A percentile compares a stretch with the other conserved stretches of the same genome.
Evolutionary conservation across 2,888 invertebrate species (phyloP).

Genomic region (Zaprionus obscuricornis): DNA sequence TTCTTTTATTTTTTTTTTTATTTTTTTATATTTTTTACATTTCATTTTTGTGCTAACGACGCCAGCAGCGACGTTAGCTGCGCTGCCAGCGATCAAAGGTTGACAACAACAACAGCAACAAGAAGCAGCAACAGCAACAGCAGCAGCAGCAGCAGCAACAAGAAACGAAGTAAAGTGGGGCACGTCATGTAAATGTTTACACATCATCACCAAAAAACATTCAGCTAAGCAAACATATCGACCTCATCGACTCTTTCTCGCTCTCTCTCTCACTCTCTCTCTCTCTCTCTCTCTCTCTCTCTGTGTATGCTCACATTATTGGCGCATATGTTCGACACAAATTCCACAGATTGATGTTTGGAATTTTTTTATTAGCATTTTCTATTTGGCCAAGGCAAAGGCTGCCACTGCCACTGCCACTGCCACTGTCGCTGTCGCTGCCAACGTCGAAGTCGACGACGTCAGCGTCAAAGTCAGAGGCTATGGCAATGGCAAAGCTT

Average conservation of each 20-base stretch:
- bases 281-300: background rate
- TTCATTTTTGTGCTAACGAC: conserved; percentile 15
- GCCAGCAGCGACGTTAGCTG: conserved; percentile 5
- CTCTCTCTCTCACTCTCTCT: background rate
- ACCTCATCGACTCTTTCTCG: conserved; percentile 60
- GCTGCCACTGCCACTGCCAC: conserved; percentile 1
- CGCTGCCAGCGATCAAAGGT: too few relatives aligned
- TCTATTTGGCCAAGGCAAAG: conserved; percentile 56
- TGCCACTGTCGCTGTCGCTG: background rate
- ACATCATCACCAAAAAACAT: conserved; percentile 79
- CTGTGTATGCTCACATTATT: conserved; percentile 56
- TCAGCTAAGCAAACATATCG: conserved; percentile 80
- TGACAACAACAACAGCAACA: background rate
- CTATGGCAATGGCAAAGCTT: too few relatives aligned
- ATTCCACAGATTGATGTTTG: conserved; percentile 79
- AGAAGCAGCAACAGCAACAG: conserved; percentile 10
- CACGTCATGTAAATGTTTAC: conserved; percentile 79
- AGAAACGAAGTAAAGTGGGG: conserved; percentile 79
- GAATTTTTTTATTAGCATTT: conserved; percentile 80
- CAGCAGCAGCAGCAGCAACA: conserved; percentile 40
- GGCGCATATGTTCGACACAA: conserved; percentile 77
- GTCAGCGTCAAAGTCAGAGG: too few relatives aligned
- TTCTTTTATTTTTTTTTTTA: conserved; percentile 33
- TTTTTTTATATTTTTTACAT: conserved; percentile 35
- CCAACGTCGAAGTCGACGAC: too few relatives aligned